A percentile compares a stretch with the other conserved stretches of the same genome.
phyloP scores from a whole-genome alignment of 2,113 vertebrate species.

The Aspiorhynchus laticeps region DNA sequence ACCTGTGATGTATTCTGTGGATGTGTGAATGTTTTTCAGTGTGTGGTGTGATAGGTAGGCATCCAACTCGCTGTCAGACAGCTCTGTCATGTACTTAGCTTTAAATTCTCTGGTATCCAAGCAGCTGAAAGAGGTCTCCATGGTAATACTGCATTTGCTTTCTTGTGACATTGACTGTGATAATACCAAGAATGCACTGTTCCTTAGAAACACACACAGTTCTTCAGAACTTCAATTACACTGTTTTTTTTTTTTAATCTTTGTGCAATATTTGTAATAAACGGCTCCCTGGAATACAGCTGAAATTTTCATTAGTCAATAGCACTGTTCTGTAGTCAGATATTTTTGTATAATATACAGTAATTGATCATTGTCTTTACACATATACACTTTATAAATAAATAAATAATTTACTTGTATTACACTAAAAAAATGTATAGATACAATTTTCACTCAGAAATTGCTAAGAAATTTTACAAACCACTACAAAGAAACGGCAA shows the following conservation, averaged over 20 bases:
- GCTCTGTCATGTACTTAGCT: neutral
- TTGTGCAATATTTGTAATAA: neutral
- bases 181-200: neutral
- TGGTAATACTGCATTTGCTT: slow-evolving; percentile 31
- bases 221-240: neutral
- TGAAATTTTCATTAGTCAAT: neutral
- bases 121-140: slow-evolving; percentile 41
- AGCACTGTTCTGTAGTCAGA: neutral
- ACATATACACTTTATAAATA: neutral
- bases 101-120: slow-evolving; percentile 17
- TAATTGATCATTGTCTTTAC: neutral
- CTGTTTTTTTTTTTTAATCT: neutral
- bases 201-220: slow-evolving; percentile 15
- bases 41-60: neutral
- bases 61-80: neutral
- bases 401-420: too few relatives aligned
- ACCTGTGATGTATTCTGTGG: neutral
- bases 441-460: too few relatives aligned
- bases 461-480: too few relatives aligned
- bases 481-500: too few relatives aligned
- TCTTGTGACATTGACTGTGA: slow-evolving; percentile 17
- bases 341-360: neutral
- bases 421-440: too few relatives aligned
- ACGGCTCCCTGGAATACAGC: neutral
- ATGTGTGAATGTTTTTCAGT: neutral